These are phyloP conservation scores for Furnarius figulus DNA, from an alignment of 2,113 vertebrate genomes.

Conservation along the genomic window DNA sequence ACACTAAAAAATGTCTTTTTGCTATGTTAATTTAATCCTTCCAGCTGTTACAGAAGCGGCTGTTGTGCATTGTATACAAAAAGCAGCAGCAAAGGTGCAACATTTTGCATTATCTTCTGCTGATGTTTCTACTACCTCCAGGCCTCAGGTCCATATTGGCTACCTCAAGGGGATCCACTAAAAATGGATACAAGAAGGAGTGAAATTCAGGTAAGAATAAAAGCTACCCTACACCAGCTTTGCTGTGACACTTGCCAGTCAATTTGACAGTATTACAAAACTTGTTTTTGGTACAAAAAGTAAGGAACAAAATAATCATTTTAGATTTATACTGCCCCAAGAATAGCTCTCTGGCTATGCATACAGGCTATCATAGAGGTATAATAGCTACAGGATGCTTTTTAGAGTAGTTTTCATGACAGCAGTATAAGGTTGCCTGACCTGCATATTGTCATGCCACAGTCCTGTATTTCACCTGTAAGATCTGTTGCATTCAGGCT, in stretches of 20 bases:
- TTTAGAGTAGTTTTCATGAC: neutral
- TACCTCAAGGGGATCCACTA: neutral
- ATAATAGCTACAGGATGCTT: neutral
- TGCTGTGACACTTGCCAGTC: neutral
- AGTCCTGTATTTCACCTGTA: neutral
- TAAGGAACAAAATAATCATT: neutral
- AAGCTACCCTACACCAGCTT: neutral
- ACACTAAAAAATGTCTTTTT: neutral
- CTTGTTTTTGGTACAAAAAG: neutral
- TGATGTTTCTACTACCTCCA: neutral
- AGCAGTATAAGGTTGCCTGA: neutral
- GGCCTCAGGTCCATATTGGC: neutral
- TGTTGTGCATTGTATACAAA: neutral
- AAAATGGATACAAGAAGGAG: neutral
- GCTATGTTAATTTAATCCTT: slow-evolving; percentile 41
- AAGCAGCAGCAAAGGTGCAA: neutral
- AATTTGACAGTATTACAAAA: neutral
- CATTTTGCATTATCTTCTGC: slow-evolving; percentile 8
- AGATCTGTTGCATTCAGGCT: neutral
- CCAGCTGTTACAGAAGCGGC: slow-evolving; percentile 26
- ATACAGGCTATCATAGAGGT: neutral
- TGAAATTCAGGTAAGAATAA: neutral
- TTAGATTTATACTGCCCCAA: neutral
- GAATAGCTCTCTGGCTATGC: neutral
- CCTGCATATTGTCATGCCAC: neutral